Evolutionary conservation across 2,113 vertebrate species (phyloP).

Genomic region (Campylomormyrus numenius): DNA sequence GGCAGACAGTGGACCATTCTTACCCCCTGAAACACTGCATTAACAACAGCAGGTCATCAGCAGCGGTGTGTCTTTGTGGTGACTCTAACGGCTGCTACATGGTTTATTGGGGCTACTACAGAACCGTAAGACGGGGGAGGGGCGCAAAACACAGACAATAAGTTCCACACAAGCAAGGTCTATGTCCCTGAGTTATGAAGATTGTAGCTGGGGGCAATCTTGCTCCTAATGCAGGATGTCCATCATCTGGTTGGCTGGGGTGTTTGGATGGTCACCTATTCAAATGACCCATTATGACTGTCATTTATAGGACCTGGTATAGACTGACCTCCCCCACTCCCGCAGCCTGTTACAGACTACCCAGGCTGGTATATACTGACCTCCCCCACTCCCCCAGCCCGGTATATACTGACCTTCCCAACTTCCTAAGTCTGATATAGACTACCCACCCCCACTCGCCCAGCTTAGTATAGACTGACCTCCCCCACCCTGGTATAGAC

Average conservation of each 20-base stretch:
- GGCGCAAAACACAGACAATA: not conserved
- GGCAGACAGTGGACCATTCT: too few species aligned
- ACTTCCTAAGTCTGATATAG: not conserved
- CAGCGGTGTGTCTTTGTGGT: not conserved
- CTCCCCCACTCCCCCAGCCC: not conserved
- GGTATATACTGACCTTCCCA: not conserved
- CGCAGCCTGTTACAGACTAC: not conserved
- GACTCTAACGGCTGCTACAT: not conserved
- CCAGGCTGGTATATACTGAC: not conserved
- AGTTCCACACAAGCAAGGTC: not conserved
- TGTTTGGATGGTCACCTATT: not conserved
- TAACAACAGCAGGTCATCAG: not conserved
- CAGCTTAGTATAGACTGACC: not conserved
- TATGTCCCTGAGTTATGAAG: not conserved
- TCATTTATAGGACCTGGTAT: not conserved
- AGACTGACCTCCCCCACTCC: not conserved
- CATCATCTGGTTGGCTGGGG: not conserved
- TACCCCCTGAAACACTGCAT: not conserved
- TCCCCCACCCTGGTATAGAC: not conserved
- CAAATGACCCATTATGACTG: not conserved
- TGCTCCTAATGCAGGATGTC: not conserved
- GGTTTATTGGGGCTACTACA: not conserved
- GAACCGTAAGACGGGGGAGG: not conserved
- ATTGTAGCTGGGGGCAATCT: not conserved
- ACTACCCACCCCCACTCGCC: not conserved